phyloP scores from a whole-genome alignment of 2,888 invertebrate species.

The Sinhomidia bicolor region DNA sequence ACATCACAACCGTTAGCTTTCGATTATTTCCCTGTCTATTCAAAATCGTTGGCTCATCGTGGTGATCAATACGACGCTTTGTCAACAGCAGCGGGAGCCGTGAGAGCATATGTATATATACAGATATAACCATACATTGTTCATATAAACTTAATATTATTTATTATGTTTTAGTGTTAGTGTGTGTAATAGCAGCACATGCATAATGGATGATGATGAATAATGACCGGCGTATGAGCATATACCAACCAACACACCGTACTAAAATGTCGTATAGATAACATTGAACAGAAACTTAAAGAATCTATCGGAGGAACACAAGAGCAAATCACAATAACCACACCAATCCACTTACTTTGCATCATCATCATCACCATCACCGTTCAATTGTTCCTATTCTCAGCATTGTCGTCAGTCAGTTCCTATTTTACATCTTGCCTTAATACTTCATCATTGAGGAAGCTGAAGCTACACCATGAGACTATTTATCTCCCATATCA shows the following conservation, averaged over 20 bases:
- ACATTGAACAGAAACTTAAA: neutral
- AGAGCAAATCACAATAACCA: conserved; percentile 13
- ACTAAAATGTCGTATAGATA: too few species aligned
- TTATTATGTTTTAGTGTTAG: neutral
- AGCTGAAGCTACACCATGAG: too few species aligned
- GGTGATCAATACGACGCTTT: conserved; percentile 36
- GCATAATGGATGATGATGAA: neutral
- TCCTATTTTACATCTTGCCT: neutral
- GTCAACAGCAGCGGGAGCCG: conserved; percentile 61
- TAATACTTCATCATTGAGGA: neutral
- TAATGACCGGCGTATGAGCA: neutral
- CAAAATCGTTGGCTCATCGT: conserved; percentile 54
- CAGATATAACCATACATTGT: neutral
- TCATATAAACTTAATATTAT: neutral
- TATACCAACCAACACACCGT: too few species aligned
- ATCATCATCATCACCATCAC: conserved; percentile 37
- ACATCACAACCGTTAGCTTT: conserved; percentile 56
- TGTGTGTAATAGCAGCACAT: neutral
- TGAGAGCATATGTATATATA: too few species aligned
- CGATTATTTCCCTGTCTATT: conserved; percentile 12
- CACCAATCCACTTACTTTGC: conserved; percentile 56
- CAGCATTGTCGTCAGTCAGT: neutral
- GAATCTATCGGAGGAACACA: neutral
- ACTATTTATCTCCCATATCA: neutral
- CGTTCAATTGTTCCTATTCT: conserved; percentile 50